Evolutionary conservation across 1,140 invertebrate genomes (phyloP), one percentile per base, ranked within the genome.

Genomic region (Polyergus mexicanus): DNA sequence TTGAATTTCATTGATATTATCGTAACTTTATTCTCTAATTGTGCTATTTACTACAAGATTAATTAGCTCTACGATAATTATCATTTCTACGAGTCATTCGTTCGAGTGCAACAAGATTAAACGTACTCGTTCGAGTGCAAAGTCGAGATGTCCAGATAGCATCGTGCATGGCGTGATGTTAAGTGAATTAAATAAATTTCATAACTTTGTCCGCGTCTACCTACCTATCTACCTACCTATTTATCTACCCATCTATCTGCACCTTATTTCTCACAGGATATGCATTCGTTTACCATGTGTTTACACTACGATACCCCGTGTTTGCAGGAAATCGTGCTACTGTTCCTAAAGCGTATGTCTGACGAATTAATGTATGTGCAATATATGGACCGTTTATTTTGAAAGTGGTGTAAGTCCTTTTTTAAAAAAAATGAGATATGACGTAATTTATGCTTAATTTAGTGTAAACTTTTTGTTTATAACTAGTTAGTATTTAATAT

Each of bases 351-450:
- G 54, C 47, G 19, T 44, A 58, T 56, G 69, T 81, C 63, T 35
- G 11, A 32, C 69, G 69, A 88, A 89, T 84, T 83, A 86, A 89
- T 83, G 76, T 80, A 80, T 63, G 54, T 68, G 68, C 66, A 54
- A 72, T 56, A 47, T 65, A n/a, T n/a, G n/a, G n/a, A n/a, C n/a
- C n/a, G n/a, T n/a, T n/a, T n/a, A n/a, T n/a, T n/a, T n/a, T n/a
- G n/a, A n/a, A n/a, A n/a, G n/a, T n/a, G n/a, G n/a, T n/a, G n/a
- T n/a, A n/a, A n/a, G n/a, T n/a, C n/a, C n/a, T n/a, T n/a, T n/a
- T n/a, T n/a, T n/a, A n/a, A n/a, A n/a, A n/a, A n/a, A n/a, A n/a
- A n/a, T n/a, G n/a, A n/a, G n/a, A n/a, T n/a, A n/a, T n/a, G n/a
- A n/a, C n/a, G n/a, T n/a, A n/a, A n/a, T n/a, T n/a, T n/a, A n/a